Conservation (phyloP, 2,888 invertebrate genomes). For the Chrysina gloriosa region DNA sequence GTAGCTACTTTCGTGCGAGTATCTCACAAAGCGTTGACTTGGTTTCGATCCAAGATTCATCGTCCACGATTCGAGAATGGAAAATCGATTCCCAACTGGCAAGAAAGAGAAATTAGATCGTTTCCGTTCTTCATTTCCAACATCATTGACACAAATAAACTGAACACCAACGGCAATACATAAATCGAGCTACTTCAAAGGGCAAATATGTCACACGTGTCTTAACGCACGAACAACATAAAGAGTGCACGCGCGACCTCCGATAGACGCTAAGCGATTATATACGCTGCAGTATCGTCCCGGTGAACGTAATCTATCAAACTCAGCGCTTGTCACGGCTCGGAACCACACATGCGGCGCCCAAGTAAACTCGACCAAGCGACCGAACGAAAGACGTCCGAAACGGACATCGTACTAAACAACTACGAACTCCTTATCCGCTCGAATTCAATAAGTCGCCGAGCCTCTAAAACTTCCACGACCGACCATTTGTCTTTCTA, state of each 20-base stretch:
- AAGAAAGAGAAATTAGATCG: no score
- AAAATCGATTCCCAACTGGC: no score
- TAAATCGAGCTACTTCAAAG: constrained; percentile 3
- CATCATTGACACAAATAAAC: no score
- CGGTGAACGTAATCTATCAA: constrained; percentile 50
- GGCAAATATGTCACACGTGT: constrained; percentile 4
- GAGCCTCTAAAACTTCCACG: constrained; percentile 57
- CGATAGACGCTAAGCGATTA: constrained; percentile 28
- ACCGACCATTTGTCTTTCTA: constrained; percentile 60
- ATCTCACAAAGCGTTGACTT: no score
- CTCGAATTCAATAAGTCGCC: constrained; percentile 57
- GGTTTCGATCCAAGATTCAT: no score
- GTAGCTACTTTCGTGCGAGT: no score
- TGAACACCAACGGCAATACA: no score
- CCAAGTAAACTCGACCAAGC: constrained; percentile 17
- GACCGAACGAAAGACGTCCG: constrained; percentile 45
- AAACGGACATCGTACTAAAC: constrained; percentile 40
- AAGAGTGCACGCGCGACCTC: constrained; percentile 1
- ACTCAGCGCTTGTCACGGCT: constrained; percentile 46
- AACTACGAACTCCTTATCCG: constrained; percentile 52
- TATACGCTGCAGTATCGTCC: constrained; percentile 5
- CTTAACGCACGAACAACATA: background rate
- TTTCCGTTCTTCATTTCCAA: no score
- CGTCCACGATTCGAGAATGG: no score
- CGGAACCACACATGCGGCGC: constrained; percentile 47